These are phyloP conservation scores for Ctena decussata DNA, from an alignment of 2,888 invertebrate genomes.

Conservation along the genomic window DNA sequence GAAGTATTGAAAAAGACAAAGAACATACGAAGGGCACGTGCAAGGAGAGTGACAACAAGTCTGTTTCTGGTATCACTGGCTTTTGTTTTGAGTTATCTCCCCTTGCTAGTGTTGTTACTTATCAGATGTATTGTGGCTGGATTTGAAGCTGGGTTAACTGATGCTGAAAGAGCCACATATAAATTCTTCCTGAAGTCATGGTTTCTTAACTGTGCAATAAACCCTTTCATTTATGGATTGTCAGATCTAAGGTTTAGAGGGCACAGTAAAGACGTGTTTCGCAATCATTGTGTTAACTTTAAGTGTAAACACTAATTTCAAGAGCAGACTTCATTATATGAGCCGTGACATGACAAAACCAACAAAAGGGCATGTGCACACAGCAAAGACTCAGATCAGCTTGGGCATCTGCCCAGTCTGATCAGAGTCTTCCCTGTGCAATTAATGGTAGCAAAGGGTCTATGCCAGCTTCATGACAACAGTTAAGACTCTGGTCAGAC, in stretches of 20 bases:
- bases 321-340: no score
- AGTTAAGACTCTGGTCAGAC: no score
- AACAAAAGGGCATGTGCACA: no score
- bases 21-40: no score
- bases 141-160: slow-evolving; percentile 55
- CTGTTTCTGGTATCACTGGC: slow-evolving; percentile 66
- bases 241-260: slow-evolving; percentile 62
- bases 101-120: slow-evolving; percentile 53
- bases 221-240: slow-evolving; percentile 75
- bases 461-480: no score
- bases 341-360: no score
- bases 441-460: no score
- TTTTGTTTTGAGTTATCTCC: slow-evolving; percentile 65
- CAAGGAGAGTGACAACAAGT: slow-evolving; percentile 62
- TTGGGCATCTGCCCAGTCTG: no score
- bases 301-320: no score
- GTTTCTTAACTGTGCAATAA: slow-evolving; percentile 69
- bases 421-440: no score
- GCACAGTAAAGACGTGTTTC: slow-evolving; percentile 24
- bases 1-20: no score
- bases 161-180: slow-evolving; percentile 49
- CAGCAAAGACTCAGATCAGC: no score
- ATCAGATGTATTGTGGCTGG: slow-evolving; percentile 32
- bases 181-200: slow-evolving; percentile 68
- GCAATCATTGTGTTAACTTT: background rate